Base-by-base conservation (phyloP, 2,888 invertebrate genomes). In the Lapara coniferarum region DNA sequence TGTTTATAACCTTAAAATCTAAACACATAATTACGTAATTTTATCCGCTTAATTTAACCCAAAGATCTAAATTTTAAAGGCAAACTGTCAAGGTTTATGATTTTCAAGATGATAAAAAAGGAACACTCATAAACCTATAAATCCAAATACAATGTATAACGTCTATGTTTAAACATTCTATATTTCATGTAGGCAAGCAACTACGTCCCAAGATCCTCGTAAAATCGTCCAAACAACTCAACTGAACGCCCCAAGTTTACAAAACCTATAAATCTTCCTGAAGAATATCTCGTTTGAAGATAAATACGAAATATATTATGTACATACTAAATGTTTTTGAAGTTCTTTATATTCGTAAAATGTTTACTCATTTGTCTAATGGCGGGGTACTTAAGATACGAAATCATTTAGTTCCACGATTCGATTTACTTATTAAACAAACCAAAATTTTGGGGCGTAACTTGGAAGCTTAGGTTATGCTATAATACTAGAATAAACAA, bases 181-280 rank as follows among this genome's bases (percentile, higher is more conserved):
- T 16, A 16, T 58, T 37, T 58, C 44, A 16, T 44, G 13, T 59
- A 10, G 10, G 44, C 37, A 16, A 7, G 59, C n/a, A 59, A 59
- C 37, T 59, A 0, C 59, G 46, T 46, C 59, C n/a, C 44, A 46
- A 46, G 44, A 44, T 16, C 55, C 44, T 59, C 46, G 59, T 59
- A 59, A 59, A 59, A 59, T 55, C 52, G 52, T 52, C 14, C 44
- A 44, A 44, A 16, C n/a, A 59, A 16, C 59, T 44, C 59, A 59
- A n/a, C 14, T 10, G 2, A 16, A 44, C 16, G 59, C 16, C 46
- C 46, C 16, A 46, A 46, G n/a, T 59, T 59, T 59, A 59, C 14
- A 59, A 59, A 59, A 59, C 44, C 49, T 25, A 66, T 70, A 71
- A 73, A 73, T 71, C 12, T 71, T 71, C 72, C 59, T 66, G 37